Percentiles rank a stretch among this genome's conserved stretches.
Evolutionary conservation across 2,113 vertebrate species (phyloP).

Genomic region (Salvelinus sp.): DNA sequence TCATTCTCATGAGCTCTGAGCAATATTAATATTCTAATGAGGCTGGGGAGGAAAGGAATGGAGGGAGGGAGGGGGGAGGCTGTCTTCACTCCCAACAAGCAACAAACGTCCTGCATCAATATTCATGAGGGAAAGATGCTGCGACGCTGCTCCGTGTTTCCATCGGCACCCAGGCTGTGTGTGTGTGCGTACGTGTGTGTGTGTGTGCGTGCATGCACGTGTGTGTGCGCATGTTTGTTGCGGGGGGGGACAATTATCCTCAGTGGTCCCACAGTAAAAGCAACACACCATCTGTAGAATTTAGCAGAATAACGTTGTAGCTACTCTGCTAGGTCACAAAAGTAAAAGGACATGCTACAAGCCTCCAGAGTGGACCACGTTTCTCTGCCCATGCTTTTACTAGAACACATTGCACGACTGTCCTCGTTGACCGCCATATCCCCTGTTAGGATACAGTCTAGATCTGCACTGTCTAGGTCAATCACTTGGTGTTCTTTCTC

Average conservation of each 20-base stretch:
- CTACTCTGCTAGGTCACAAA: not conserved
- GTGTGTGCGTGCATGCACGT: too few species aligned
- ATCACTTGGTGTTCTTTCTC: not conserved
- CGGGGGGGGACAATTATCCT: conserved; percentile 38
- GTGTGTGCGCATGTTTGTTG: conserved; percentile 7
- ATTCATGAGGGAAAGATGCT: conserved; percentile 48
- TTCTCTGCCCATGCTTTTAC: not conserved
- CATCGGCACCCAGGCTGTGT: not conserved
- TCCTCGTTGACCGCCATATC: not conserved
- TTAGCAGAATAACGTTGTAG: conserved; percentile 40
- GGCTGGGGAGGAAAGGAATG: not conserved
- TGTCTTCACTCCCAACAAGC: conserved; percentile 16
- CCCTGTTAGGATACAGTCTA: not conserved
- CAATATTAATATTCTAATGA: conserved; percentile 65
- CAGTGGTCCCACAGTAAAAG: conserved; percentile 48
- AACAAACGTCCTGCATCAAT: conserved; percentile 48
- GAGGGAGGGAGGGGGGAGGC: not conserved
- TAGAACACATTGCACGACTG: not conserved
- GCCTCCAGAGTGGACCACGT: not conserved
- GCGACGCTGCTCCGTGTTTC: not conserved
- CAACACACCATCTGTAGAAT: conserved; percentile 60
- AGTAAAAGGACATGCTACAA: not conserved
- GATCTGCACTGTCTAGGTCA: not conserved
- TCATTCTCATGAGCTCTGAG: conserved; percentile 38
- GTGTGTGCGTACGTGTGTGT: not conserved